Evolutionary conservation across 2,797 vertebrate genomes (phyloP).

Genomic region (Bradypodion ventrale): DNA sequence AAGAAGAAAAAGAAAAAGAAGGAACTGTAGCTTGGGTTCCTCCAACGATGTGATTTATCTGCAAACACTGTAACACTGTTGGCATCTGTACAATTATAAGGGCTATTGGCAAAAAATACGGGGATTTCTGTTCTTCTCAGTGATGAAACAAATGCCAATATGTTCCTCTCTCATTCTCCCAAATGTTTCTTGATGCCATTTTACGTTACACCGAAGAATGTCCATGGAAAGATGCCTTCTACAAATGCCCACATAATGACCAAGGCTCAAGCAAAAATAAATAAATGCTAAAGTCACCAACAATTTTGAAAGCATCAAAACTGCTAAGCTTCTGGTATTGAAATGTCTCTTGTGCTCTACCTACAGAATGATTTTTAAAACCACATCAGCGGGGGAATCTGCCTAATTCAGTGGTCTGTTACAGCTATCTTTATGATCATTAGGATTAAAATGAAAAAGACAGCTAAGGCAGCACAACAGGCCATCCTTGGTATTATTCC

Average conservation of each 20-base stretch:
- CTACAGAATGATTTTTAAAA: neutral
- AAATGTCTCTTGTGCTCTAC: slow-evolving; percentile 27
- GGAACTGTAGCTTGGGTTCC: neutral
- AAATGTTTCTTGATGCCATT: neutral
- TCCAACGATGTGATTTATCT: neutral
- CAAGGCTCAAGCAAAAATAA: neutral
- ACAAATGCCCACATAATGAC: neutral
- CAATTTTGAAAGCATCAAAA: no score
- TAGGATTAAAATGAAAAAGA: slow-evolving; percentile 34
- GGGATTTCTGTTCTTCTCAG: neutral
- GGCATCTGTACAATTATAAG: neutral
- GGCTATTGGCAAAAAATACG: neutral
- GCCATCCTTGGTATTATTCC: slow-evolving; percentile 39
- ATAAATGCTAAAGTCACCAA: neutral
- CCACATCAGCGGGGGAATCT: slow-evolving; percentile 35
- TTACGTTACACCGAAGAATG: neutral
- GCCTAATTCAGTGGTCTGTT: slow-evolving; percentile 10
- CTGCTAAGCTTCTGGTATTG: neutral
- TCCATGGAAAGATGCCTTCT: neutral
- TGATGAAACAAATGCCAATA: neutral
- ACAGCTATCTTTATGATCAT: slow-evolving; percentile 29
- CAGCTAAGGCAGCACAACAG: neutral
- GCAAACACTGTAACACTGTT: neutral
- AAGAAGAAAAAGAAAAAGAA: no score
- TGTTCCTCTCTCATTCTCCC: neutral